Conservation (phyloP, 1,140 invertebrate species). For the Stegodyphus mimosarum region DNA sequence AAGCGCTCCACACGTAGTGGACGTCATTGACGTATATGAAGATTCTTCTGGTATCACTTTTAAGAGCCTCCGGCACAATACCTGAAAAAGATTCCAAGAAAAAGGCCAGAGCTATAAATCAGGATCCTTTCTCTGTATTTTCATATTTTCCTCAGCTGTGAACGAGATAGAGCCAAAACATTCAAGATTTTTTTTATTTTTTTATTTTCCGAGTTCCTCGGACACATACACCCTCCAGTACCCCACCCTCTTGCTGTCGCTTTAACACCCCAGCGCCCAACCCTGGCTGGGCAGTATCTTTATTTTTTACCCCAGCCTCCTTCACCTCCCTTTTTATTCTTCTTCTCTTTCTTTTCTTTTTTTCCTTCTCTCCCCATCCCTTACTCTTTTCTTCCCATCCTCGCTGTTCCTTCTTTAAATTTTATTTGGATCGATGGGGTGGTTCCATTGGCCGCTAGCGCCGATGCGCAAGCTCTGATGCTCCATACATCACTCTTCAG, state of each 20-base stretch:
- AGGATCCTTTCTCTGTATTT: not conserved
- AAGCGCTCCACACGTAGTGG: too few relatives aligned
- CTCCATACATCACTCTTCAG: conserved; percentile 51
- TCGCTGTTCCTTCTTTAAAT: conserved; percentile 47
- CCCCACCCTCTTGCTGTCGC: conserved; percentile 5
- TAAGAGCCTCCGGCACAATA: not conserved
- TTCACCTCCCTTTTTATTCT: conserved; percentile 3
- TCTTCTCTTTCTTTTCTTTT: not conserved
- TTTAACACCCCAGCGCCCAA: conserved; percentile 19
- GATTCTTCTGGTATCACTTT: not conserved
- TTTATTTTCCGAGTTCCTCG: not conserved
- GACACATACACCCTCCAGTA: not conserved
- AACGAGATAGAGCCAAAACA: not conserved
- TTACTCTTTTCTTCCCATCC: conserved; percentile 17
- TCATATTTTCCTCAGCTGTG: conserved; percentile 12
- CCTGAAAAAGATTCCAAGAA: not conserved
- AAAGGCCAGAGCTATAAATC: conserved; percentile 9
- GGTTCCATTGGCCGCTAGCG: conserved; percentile 31
- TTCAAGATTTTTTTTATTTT: not conserved
- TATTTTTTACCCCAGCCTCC: conserved; percentile 11
- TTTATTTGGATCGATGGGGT: conserved; percentile 50
- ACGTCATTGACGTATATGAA: too few relatives aligned
- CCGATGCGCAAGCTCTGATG: conserved; percentile 46
- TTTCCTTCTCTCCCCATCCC: conserved; percentile 10
- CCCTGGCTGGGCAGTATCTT: conserved; percentile 18